Base-by-base conservation (phyloP, 2,797 vertebrate genomes). In the Arnoldichthys spilopterus region DNA sequence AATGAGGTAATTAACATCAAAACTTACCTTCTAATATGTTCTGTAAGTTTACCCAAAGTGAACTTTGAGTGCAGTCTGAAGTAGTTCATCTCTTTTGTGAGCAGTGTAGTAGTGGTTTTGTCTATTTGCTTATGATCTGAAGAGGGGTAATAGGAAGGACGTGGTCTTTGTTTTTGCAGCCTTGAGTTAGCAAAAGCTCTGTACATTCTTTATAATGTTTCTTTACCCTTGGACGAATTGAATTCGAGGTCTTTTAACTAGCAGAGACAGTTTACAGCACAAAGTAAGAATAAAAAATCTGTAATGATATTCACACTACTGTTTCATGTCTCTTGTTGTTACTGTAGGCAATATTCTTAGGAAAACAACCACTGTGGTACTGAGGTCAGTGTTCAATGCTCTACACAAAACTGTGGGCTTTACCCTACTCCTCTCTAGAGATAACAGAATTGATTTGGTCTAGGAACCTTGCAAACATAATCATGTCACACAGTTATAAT, bases 181-280 rank as follows among this genome's bases (percentile, higher is more conserved):
- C 93, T 89, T 89, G 90, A 87, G 86, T 83, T 63, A 81, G 84
- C n/a, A 89, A 90, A 90, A 92, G 89, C 76, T 86, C 72, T 49
- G 53, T 6, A 49, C 24, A 71, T 37, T 83, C 86, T 87, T 84
- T 73, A 82, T 85, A 76, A 20, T 56, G 43, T 82, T 72, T 81
- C 22, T 86, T 75, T 73, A 63, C 45, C 32, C 56, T 72, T 18
- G 66, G 73, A 58, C 45, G 45, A 75, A 47, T 20, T 22, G 30
- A 62, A 54, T 15, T 24, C 58, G 78, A 80, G 79, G 76, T 4
- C 34, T 45, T 72, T 73, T 59, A 32, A 4, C 5, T 18, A 34
- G 26, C 18, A 32, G 28, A 70, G 47, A 70, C 43, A 20, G 8
- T 51, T 70, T 22, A 53, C 18, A n/a, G 54, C 34, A 26, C 26